Evolutionary conservation across 2,888 invertebrate genomes (phyloP), one percentile per base, ranked within the genome.

Genomic region (Hirtodrosophila confusa): DNA sequence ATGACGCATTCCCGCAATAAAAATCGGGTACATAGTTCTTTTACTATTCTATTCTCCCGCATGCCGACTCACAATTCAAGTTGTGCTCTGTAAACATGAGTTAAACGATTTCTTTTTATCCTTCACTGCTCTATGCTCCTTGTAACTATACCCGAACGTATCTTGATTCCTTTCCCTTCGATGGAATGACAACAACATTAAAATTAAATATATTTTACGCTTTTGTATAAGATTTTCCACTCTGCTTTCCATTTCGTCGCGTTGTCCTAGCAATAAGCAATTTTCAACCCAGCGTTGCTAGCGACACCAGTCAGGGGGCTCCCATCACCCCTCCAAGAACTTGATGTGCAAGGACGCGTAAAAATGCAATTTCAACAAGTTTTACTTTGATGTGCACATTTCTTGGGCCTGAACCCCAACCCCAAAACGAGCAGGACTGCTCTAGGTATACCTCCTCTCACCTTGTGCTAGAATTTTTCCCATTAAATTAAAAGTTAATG

Each of bases 351-450:
- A 86, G 88, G 88, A 80, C 86, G 84, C 84, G 84, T 86, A 88
- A 88, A 88, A 85, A 85, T 85, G 84, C 84, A 85, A 88, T 85
- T 83, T 86, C 84, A 83, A 86, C 86, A 88, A 88, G 86, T 85
- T 87, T 87, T 69, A 80, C 84, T 85, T 85, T 85, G 88, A 85
- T 85, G 88, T 85, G 86, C 83, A 87, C 82, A 86, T 74, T 83
- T 86, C 74, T 63, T 75, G 64, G 62, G 51, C 62, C 67, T 45
- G 29, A 41, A 45, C 50, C 24, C 10, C 29, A 69, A 64, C 57
- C 37, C 44, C 39, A 43, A 27, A 24, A 41, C 44, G 2, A 51
- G 41, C 24, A 35, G 33, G 40, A 55, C 29, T 29, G 36, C 43
- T 51, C 31, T 10, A 41, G 33, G 36, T 54, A 31, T 47, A 44